Evolutionary conservation across 2,888 invertebrate species (phyloP), one percentile per base, ranked within the genome.

Genomic region (Lasioglossum zephyrum): DNA sequence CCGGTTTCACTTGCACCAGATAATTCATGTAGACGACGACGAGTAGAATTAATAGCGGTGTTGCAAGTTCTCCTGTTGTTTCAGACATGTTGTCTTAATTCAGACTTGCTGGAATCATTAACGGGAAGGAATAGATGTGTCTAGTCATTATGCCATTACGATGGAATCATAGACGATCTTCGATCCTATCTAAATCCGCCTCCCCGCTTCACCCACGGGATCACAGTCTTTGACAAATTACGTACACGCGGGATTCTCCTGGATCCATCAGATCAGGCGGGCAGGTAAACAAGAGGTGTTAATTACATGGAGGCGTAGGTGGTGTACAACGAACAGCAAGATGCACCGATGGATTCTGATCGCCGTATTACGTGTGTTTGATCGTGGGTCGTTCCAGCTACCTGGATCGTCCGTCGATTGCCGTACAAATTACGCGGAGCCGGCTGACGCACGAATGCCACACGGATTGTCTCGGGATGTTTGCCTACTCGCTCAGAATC

Each of bases 371-470:
- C 36, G 60, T 16, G 31, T 77, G 82, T 79, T 89, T 79, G 80
- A 80, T 80, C 81, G 66, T 11, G 66, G 73, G 85, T 89, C 77
- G 75, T 75, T 79, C 77, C 36, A 36, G 66, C 26, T 70, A 22
- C 57, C 73, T 44, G 47, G 57, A 36, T 36, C 53, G 80, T 31
- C n/a, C 66, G 26, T 31, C 83, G 26, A 57, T 73, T 63, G 66
- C 63, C 53, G 66, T 85, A 41, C 72, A 31, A 77, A 86, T 85
- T 86, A 86, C 74, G 72, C 79, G 11, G 41, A 36, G 26, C 49
- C 72, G 31, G 53, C 66, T 69, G 75, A 75, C 57, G 36, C 49
- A 11, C 39, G 11, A 9, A 9, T 9, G 22, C 36, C 18, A 22
- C 18, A 9, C 9, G 4, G 22, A 41, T 39, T 41, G 69, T 69